Base-by-base conservation (phyloP, 2,888 invertebrate species). In the Patella caerulea region DNA sequence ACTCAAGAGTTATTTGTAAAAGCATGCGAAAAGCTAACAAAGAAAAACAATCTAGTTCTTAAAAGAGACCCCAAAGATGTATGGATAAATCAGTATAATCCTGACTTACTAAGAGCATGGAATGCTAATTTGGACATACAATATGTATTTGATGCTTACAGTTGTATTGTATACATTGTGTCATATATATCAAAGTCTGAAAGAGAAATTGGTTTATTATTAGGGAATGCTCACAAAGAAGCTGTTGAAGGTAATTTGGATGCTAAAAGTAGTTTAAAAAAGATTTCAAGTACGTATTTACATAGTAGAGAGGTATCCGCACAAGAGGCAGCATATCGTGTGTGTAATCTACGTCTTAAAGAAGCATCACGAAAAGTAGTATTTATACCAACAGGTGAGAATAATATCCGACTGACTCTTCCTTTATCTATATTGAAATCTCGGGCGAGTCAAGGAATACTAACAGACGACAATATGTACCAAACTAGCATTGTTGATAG, bases 121-220 rank as follows among this genome's bases (percentile, higher is more conserved):
- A 54, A 77, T n/a, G 55, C 65, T 34, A 77, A 76, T 72, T 59
- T 72, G 29, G 71, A 55, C 19, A 72, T 72, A 11, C 73, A 75
- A 55, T 75, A 53, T 74, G 74, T 79, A 45, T 19, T 70, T n/a
- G 80, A 80, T 45, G 53, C 80, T 14, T 78, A 69, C n/a, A 54
- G 59, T 72, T 59, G 59, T 17, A 19, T 83, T 29, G 75, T 81
- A 14, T 85, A 84, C 45, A 84, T 85, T 72, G 80, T 84, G 0
- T 81, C 83, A 5, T 83, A 84, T 73, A 83, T 85, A 24, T 81
- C 82, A 7, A 85, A 86, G 76, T 77, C 81, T 54, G 82, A 80
- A 73, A 59, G 52, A 56, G 78, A 29, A 81, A 83, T 56, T 70
- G 77, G 65, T 73, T 77, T 34, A 14, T 79, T 82, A 14, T 53